Conservation (phyloP, 2,797 vertebrate species). For the Delichon dasypus region DNA sequence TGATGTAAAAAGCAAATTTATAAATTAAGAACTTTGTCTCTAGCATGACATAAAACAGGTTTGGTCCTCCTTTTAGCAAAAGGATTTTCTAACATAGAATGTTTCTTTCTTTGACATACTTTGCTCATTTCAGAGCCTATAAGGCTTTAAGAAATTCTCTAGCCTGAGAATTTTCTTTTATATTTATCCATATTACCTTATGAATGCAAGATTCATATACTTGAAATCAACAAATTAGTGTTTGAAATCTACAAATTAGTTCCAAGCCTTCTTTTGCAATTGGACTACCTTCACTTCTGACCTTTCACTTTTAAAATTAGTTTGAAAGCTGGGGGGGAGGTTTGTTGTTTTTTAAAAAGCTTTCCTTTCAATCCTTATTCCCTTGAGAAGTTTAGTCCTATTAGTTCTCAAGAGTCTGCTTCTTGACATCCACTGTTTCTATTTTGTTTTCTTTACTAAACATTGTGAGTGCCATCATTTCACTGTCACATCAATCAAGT, state of each 20-base stretch:
- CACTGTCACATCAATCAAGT: conserved; percentile 21
- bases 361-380: conserved; percentile 8
- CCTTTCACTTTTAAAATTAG: neutral
- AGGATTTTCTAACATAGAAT: neutral
- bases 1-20: neutral
- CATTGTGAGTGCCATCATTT: conserved; percentile 4
- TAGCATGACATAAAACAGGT: neutral
- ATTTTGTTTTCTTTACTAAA: conserved; percentile 41
- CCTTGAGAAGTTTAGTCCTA: conserved; percentile 1
- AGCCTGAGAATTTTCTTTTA: neutral
- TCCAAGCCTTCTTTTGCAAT: neutral
- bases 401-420: conserved; percentile 5
- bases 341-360: neutral
- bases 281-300: conserved; percentile 22
- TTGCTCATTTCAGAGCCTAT: neutral
- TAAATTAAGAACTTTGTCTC: neutral
- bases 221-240: neutral
- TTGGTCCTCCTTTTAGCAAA: neutral
- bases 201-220: neutral
- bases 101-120: neutral
- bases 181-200: neutral
- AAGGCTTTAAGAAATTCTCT: neutral
- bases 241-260: neutral
- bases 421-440: conserved; percentile 29
- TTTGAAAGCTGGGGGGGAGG: neutral